Conservation (phyloP, 2,888 invertebrate species). For the Orchesellides sinensis region DNA sequence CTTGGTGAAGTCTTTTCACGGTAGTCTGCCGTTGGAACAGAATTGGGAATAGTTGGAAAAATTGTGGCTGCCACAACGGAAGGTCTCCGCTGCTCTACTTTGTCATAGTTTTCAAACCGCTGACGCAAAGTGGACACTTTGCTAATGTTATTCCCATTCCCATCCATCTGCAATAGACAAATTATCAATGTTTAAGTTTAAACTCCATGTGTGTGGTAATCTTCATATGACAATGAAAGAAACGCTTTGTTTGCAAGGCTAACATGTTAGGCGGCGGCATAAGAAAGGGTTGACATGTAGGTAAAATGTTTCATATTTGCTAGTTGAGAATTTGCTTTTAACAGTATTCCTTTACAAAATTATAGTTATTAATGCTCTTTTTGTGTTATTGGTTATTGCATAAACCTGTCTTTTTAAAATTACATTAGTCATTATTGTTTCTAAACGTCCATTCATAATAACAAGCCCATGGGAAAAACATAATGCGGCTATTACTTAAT, state of each 20-base stretch:
- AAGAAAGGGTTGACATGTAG: too few species aligned
- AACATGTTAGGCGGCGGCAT: too few species aligned
- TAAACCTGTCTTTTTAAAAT: slow-evolving; percentile 40
- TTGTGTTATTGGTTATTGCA: background rate
- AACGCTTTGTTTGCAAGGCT: too few species aligned
- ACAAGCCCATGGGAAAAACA: slow-evolving; percentile 5
- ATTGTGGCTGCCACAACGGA: slow-evolving; percentile 49
- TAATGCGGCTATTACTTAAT: slow-evolving; percentile 47
- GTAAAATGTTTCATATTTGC: too few species aligned
- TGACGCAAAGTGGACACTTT: slow-evolving; percentile 74
- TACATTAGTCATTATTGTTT: slow-evolving; percentile 30
- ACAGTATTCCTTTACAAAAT: background rate
- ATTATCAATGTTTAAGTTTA: too few species aligned
- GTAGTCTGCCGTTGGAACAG: background rate
- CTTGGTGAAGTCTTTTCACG: too few species aligned
- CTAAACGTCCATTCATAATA: slow-evolving; percentile 1
- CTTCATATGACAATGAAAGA: too few species aligned
- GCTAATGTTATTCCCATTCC: slow-evolving; percentile 70
- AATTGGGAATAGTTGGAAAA: slow-evolving; percentile 15
- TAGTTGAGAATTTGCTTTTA: too few species aligned
- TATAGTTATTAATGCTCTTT: background rate
- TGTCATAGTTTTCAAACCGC: slow-evolving; percentile 72
- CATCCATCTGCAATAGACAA: slow-evolving; percentile 70
- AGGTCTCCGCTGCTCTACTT: slow-evolving; percentile 43
- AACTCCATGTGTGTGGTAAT: background rate